Evolutionary conservation across 2,888 invertebrate genomes (phyloP).

Genomic region (Ommatoiulus sabulosus): DNA sequence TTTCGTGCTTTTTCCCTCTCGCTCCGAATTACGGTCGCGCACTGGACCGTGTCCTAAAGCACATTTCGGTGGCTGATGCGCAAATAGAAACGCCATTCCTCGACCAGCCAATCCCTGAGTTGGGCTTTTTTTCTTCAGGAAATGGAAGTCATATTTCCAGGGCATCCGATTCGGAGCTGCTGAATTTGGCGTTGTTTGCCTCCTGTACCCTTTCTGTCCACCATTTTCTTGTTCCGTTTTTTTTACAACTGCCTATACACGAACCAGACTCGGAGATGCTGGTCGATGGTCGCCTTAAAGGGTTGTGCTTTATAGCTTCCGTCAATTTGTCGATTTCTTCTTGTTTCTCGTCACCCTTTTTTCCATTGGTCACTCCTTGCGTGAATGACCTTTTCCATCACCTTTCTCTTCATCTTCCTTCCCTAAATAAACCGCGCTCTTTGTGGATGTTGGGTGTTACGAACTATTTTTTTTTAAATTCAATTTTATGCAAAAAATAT

Average conservation of each 20-base stretch:
- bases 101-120: neutral
- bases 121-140: neutral
- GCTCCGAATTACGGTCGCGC: slow-evolving; percentile 47
- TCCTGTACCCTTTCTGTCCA: slow-evolving; percentile 14
- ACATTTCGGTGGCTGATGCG: slow-evolving; percentile 42
- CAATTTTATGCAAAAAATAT: too few relatives aligned
- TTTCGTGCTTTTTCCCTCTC: slow-evolving; percentile 38
- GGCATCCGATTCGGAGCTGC: neutral
- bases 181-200: slow-evolving; percentile 18
- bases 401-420: too few relatives aligned
- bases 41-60: slow-evolving; percentile 48
- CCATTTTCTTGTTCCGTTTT: neutral
- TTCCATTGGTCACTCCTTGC: slow-evolving; percentile 20
- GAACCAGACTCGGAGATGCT: slow-evolving; percentile 30
- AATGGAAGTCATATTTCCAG: slow-evolving; percentile 29
- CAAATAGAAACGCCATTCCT: slow-evolving; percentile 39
- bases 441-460: too few relatives aligned
- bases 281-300: slow-evolving; percentile 46
- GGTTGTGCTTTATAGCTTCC: neutral
- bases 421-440: too few relatives aligned
- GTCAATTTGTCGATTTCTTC: slow-evolving; percentile 49
- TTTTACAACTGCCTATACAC: slow-evolving; percentile 48
- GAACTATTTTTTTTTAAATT: too few relatives aligned
- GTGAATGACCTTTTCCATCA: slow-evolving; percentile 12
- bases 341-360: neutral